Evolutionary conservation across 2,888 invertebrate species (phyloP), one percentile per base, ranked within the genome.

Genomic region (Troides aeacus): DNA sequence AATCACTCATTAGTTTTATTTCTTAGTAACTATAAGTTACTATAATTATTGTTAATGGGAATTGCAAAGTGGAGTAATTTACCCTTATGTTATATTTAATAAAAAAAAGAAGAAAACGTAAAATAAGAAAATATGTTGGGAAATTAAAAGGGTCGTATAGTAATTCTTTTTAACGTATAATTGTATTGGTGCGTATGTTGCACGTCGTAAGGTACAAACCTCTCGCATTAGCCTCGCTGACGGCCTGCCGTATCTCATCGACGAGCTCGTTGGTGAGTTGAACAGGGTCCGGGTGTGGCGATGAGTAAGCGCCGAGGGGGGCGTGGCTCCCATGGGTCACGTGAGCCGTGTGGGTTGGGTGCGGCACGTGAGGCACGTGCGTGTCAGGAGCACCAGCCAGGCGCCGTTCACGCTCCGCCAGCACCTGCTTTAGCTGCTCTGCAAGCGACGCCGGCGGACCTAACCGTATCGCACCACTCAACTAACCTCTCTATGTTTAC

Each of bases 181-280:
- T 15, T 46, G 46, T 46, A 46, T 46, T 15, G 15, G 42, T 42
- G 42, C 42, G 12, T 42, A 42, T 7, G 8, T 1, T 46, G 15
- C 12, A 46, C 46, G 46, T 15, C 12, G 46, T 12, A 39, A 59
- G 59, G 64, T 71, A 72, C 70, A 64, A 69, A 97, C 97, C 97
- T 95, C 96, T 94, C 74, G 96, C 96, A 93, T 96, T 97, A 76
- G 97, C 97, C 91, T 97, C 97, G 88, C 95, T 96, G 80, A 97
- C 97, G 78, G 97, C 97, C 88, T 96, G 96, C 74, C 97, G 94
- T 81, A 97, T 97, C 93, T 97, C 97, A 88, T 97, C 97, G 76
- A 97, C 95, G 77, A 97, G 94, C 84, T 96, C 96, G 90, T 97
- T 96, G 80, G 96, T 95, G 82, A 95, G 95, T 87, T 94, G 95